Evolutionary conservation across 2,113 vertebrate genomes (phyloP), one percentile per base, ranked within the genome.

Genomic region (Sceloporus tristichus): DNA sequence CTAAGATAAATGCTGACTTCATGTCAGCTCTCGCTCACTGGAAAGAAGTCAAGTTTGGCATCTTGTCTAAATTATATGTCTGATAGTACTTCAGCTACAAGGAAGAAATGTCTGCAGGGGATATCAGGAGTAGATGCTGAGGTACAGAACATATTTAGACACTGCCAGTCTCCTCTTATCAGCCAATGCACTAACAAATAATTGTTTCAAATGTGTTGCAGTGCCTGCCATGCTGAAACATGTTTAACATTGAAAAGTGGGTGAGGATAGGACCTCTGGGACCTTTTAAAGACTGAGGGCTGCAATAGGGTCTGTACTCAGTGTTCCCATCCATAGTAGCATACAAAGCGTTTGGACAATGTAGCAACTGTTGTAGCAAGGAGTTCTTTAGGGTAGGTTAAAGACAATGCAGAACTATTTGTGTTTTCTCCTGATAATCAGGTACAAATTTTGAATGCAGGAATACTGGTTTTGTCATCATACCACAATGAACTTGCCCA

Each of bases 1-100:
- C 87, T 83, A 78, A 78, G 73, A 88, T 78, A 84, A 88, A 78
- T 88, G 70, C 53, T 87, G 86, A 42, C 79, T 87, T 87, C 25
- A 65, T 82, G 80, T 84, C 73, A 77, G 40, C 74, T 38, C n/a
- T 83, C 16, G 18, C 85, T 79, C n/a, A 79, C 73, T 65, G 77
- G 42, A 88, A 83, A 34, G 21, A 56, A 78, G 75, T 68, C 40
- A 68, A 68, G 18, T 53, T 53, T 84, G 73, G 19, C 42, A 88
- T 83, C 48, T 82, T 78, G 62, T 88, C 62, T 59, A 70, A 70
- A 70, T 77, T 78, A 62, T 7, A 38, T 76, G n/a, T 74, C 59
- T 82, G 79, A 65, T 76, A 34, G 79, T 76, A n/a, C 79, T 76
- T 76, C 27, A 76, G 56, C 40, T 75, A n/a, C 25, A 81, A 74